Conservation (phyloP, 1,140 invertebrate genomes). For the Halictus rubicundus region DNA sequence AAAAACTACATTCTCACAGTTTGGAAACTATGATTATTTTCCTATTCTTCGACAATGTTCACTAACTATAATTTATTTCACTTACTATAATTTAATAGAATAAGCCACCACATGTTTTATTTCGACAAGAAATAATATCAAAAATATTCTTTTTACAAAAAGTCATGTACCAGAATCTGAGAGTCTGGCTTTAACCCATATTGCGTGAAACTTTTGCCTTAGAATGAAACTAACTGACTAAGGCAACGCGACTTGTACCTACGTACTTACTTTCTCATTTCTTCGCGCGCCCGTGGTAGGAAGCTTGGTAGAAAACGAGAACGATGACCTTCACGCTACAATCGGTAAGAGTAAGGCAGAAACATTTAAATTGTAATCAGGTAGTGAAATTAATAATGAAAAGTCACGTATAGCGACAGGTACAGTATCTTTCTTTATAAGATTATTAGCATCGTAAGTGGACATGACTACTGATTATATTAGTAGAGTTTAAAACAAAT, state of each 20-base stretch:
- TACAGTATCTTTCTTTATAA: no score
- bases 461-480: no score
- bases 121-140: neutral
- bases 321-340: constrained; percentile 59
- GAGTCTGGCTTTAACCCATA: constrained; percentile 47
- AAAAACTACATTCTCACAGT: no score
- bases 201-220: constrained; percentile 44
- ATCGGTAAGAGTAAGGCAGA: no score
- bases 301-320: constrained; percentile 49
- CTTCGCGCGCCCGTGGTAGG: constrained; percentile 60
- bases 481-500: no score
- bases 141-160: neutral
- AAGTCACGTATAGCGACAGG: no score
- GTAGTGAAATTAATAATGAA: no score
- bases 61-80: constrained; percentile 1
- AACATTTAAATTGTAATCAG: no score
- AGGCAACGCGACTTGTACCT: constrained; percentile 50
- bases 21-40: neutral
- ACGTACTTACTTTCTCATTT: constrained; percentile 71
- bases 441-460: no score
- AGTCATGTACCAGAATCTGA: constrained; percentile 4
- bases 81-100: constrained; percentile 66
- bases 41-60: neutral
- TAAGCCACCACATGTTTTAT: constrained; percentile 65
- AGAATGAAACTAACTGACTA: constrained; percentile 26